A percentile compares a stretch with the other conserved stretches of the same genome.
These are phyloP conservation scores for Formica aserva DNA, from an alignment of 2,888 invertebrate genomes.

Conservation along the genomic window DNA sequence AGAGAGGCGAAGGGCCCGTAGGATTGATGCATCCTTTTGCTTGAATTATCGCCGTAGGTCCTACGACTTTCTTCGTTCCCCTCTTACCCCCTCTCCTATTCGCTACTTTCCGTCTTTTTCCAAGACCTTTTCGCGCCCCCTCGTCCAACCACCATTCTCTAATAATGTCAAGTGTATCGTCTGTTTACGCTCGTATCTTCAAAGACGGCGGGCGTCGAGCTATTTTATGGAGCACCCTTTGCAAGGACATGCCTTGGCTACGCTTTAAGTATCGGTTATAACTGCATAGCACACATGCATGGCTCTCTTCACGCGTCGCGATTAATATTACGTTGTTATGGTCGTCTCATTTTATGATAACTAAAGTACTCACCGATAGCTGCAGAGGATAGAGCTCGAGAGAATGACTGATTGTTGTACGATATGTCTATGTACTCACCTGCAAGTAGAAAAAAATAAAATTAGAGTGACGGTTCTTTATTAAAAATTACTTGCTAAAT, in stretches of 20 bases:
- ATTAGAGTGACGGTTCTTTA: constrained; percentile 54
- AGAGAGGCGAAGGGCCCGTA: constrained; percentile 68
- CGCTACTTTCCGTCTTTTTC: constrained; percentile 48
- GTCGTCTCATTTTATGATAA: constrained; percentile 62
- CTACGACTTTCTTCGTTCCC: constrained; percentile 63
- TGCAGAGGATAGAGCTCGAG: neutral
- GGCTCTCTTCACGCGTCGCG: constrained; percentile 15
- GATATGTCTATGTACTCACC: constrained; percentile 74
- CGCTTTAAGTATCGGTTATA: constrained; percentile 15
- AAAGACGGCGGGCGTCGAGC: constrained; percentile 66
- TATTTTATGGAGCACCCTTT: constrained; percentile 47
- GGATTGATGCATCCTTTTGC: constrained; percentile 84
- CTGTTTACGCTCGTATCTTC: constrained; percentile 84
- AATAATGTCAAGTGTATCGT: constrained; percentile 72
- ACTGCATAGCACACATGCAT: constrained; percentile 11
- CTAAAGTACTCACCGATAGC: constrained; percentile 70
- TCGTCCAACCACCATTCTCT: constrained; percentile 38
- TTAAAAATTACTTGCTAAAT: neutral
- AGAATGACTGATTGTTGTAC: constrained; percentile 33
- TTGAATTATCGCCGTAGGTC: constrained; percentile 81
- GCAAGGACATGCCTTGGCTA: neutral
- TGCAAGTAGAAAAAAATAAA: constrained; percentile 74
- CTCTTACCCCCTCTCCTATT: constrained; percentile 15
- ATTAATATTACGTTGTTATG: constrained; percentile 25
- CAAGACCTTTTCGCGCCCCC: constrained; percentile 44